Evolutionary conservation across 1,140 invertebrate genomes (phyloP), one percentile per base, ranked within the genome.

Genomic region (Drosophila pseudoobscura): DNA sequence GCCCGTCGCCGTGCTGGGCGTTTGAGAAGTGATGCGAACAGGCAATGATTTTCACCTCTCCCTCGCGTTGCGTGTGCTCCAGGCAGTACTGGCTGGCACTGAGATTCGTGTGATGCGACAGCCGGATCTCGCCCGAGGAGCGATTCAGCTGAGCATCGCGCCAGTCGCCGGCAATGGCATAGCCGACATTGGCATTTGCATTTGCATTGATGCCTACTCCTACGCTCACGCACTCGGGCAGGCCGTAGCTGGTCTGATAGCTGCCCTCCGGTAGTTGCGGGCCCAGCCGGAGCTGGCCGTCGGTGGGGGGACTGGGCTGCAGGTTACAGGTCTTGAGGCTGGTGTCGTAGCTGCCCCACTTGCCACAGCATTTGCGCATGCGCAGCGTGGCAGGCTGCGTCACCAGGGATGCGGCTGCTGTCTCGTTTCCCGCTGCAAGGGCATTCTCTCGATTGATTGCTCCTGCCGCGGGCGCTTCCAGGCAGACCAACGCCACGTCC

Each of bases 321-420:
- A 78, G 26, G 9, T 44, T 70, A 80, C 93, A 93, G 53, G 92
- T 74, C 73, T 92, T 92, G 56, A 90, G 93, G 46, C 90, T 91
- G 69, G 93, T 92, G 69, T 93, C 93, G 83, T 94, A 96, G 52
- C 92, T 91, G 5, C 93, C 92, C 58, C 92, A 91, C 60, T 93
- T 75, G 24, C 94, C 93, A 73, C 94, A 94, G 66, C 94, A 95
- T 90, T 95, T 93, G 68, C 92, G 92, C 41, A 94, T 80, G 50
- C 85, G 82, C 15, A 92, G 61, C 35, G 35, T 39, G 8, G 68
- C 68, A 26, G 59, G 7, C 31, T 75, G n/a, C 6, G 6, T 43
- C 39, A 20, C 26, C 41, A 20, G 6, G 35, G 35, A 39, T 13
- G 35, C 31, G 7, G 22, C 31, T 29, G 7, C 15, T 92, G 92